These are phyloP conservation scores for Peromyscus polionotus DNA, from an alignment of 2,113 vertebrate species.

Conservation along the genomic window DNA sequence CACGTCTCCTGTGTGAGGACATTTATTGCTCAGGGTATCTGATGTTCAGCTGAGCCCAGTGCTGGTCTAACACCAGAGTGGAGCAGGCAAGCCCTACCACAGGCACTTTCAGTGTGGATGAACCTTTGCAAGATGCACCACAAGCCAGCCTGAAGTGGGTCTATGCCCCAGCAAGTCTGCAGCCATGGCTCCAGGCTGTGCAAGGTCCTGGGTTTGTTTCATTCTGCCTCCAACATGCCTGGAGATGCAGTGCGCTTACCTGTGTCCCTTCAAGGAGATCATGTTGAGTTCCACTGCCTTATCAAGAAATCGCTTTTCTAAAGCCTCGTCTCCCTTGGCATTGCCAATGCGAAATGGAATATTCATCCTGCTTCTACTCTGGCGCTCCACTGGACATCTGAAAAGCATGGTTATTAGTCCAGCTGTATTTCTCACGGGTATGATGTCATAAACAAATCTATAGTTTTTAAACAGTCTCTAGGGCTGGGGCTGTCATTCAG, in stretches of 20 bases:
- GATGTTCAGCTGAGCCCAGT: background rate
- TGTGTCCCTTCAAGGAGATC: constrained; percentile 97
- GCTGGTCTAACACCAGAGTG: background rate
- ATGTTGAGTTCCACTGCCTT: constrained; percentile 93
- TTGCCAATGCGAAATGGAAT: constrained; percentile 93
- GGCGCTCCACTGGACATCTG: constrained; percentile 92
- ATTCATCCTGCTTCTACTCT: constrained; percentile 95
- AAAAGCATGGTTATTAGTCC: constrained; percentile 57
- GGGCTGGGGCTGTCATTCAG: background rate
- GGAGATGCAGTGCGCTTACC: constrained; percentile 83
- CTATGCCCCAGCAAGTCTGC: background rate
- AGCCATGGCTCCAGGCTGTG: too few species aligned
- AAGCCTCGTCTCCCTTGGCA: constrained; percentile 90
- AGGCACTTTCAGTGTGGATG: background rate
- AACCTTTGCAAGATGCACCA: background rate
- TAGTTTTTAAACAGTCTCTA: background rate
- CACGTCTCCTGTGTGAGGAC: fast-evolving
- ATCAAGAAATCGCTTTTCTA: constrained; percentile 95
- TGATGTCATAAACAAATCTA: background rate
- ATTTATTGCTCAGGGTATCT: background rate
- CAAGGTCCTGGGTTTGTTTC: background rate
- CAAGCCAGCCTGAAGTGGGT: fast-evolving
- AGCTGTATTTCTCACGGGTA: constrained; percentile 40
- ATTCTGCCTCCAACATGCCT: background rate
- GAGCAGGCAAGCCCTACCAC: background rate